These are phyloP conservation scores for Plagodis dolabraria DNA, from an alignment of 2,888 invertebrate genomes.

Conservation along the genomic window DNA sequence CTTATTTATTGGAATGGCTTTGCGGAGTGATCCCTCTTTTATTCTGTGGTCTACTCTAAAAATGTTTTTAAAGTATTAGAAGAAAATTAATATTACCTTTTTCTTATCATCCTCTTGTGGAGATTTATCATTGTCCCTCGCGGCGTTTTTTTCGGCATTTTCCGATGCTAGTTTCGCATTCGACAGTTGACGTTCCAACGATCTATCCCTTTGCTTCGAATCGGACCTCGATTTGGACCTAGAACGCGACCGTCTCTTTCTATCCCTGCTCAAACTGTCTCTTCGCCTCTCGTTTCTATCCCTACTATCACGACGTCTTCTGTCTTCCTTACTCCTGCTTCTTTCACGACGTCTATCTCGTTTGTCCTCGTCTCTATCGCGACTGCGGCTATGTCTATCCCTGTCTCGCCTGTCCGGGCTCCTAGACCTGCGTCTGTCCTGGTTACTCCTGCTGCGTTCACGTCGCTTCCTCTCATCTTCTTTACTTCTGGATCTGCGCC, in stretches of 20 bases:
- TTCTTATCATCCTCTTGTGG: slow-evolving; percentile 58
- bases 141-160: slow-evolving; percentile 13
- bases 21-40: too few relatives aligned
- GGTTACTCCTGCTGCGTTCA: slow-evolving; percentile 25
- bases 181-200: slow-evolving; percentile 48
- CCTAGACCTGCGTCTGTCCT: slow-evolving; percentile 22
- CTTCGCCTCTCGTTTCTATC: slow-evolving; percentile 39
- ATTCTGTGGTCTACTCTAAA: too few relatives aligned
- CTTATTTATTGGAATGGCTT: too few relatives aligned
- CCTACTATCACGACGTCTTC: slow-evolving; percentile 40
- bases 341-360: slow-evolving; percentile 21
- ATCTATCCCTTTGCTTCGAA: slow-evolving; percentile 47
- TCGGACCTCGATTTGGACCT: slow-evolving; percentile 41
- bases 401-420: slow-evolving; percentile 16
- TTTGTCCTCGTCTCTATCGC: slow-evolving; percentile 38
- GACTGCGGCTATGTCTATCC: slow-evolving; percentile 45
- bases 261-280: slow-evolving; percentile 39
- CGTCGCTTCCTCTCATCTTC: slow-evolving; percentile 25
- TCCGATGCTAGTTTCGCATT: slow-evolving; percentile 40
- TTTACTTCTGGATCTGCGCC: slow-evolving; percentile 13
- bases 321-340: slow-evolving; percentile 22
- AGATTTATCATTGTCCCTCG: slow-evolving; percentile 1
- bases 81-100: slow-evolving; percentile 47
- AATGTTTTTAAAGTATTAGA: too few relatives aligned
- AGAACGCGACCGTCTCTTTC: slow-evolving; percentile 51